A percentile compares a stretch with the other conserved stretches of the same genome.
phyloP scores from a whole-genome alignment of 2,888 invertebrate genomes.

The Eupithecia dodoneata region DNA sequence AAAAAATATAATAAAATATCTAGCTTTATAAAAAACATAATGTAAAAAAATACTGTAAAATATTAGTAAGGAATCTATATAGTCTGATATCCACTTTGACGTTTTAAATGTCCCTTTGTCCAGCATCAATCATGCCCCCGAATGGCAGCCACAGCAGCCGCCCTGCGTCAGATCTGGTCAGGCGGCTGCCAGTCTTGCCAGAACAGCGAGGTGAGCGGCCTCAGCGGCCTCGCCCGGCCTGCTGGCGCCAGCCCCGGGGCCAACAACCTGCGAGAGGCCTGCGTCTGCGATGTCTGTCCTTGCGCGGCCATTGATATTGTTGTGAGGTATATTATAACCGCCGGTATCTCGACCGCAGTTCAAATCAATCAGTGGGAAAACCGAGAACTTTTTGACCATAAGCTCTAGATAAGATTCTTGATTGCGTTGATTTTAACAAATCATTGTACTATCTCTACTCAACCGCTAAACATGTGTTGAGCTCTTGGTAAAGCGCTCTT shows the following conservation, averaged over 20 bases:
- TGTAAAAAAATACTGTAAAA: too few relatives aligned
- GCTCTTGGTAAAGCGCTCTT: too few relatives aligned
- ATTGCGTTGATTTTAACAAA: background rate
- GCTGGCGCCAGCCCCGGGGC: background rate
- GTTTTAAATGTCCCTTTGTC: background rate
- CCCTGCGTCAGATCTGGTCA: slow-evolving; percentile 61
- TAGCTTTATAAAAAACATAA: too few relatives aligned
- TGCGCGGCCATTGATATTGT: background rate
- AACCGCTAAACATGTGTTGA: too few relatives aligned
- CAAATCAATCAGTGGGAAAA: background rate
- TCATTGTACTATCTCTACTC: background rate
- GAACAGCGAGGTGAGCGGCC: slow-evolving; percentile 36
- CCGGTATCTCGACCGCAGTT: background rate
- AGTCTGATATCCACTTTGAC: background rate
- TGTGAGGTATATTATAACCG: background rate
- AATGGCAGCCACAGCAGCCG: slow-evolving; percentile 52
- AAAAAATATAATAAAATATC: background rate
- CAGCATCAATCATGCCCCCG: slow-evolving; percentile 34
- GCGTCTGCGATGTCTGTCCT: background rate
- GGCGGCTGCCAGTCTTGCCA: slow-evolving; percentile 58
- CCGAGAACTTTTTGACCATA: background rate
- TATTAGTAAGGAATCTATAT: background rate
- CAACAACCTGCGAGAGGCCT: background rate
- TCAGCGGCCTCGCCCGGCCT: slow-evolving; percentile 30
- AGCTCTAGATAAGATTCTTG: background rate